phyloP scores from a whole-genome alignment of 1,140 invertebrate genomes.

The Anoplophora glabripennis region DNA sequence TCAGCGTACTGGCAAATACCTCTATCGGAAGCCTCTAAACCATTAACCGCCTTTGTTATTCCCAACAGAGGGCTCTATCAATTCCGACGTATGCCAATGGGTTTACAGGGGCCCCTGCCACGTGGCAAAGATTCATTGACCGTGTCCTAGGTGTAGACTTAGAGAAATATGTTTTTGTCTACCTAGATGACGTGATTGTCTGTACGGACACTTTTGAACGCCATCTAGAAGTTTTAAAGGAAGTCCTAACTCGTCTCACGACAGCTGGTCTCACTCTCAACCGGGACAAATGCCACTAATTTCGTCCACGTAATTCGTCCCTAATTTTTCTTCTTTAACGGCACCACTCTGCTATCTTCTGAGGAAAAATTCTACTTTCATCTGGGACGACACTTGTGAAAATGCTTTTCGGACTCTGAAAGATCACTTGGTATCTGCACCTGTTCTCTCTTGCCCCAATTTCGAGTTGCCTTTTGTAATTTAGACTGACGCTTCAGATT shows the following conservation, averaged over 20 bases:
- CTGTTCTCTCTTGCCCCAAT: conserved; percentile 33
- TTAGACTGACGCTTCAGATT: conserved; percentile 23
- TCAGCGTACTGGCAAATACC: conserved; percentile 46
- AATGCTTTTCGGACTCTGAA: conserved; percentile 25
- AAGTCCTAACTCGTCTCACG: conserved; percentile 32
- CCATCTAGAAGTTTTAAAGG: conserved; percentile 35
- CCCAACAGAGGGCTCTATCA: conserved; percentile 42
- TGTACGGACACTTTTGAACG: conserved; percentile 37
- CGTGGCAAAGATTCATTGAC: conserved; percentile 25
- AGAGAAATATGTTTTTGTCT: conserved; percentile 27
- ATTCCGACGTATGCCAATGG: conserved; percentile 48
- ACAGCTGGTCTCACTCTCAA: conserved; percentile 41
- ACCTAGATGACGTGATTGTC: conserved; percentile 45
- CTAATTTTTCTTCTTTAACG: conserved; percentile 42
- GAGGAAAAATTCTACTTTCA: conserved; percentile 33
- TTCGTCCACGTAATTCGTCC: conserved; percentile 45
- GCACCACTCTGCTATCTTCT: conserved; percentile 45
- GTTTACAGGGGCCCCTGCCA: conserved; percentile 45
- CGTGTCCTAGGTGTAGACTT: conserved; percentile 23
- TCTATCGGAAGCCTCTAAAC: conserved; percentile 22
- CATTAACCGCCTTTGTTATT: conserved; percentile 47
- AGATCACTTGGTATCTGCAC: conserved; percentile 22
- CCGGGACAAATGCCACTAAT: conserved; percentile 38
- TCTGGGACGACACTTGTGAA: conserved; percentile 17
- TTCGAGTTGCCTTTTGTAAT: conserved; percentile 26